Conservation (phyloP, 2,888 invertebrate species). For the Panzeria rudis region DNA sequence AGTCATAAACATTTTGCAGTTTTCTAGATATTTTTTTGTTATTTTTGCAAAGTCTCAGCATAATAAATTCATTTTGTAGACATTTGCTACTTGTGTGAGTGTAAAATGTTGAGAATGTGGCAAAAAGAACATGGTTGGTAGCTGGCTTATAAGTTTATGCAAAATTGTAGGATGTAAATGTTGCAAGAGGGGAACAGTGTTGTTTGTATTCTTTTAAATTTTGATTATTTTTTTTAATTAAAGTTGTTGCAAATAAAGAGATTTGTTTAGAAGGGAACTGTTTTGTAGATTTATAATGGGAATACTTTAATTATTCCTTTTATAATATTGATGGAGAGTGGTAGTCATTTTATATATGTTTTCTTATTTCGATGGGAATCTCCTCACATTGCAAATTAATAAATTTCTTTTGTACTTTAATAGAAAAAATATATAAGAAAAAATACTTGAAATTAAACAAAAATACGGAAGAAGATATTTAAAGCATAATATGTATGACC, state of each 20-base stretch:
- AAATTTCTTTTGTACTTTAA: constrained; percentile 71
- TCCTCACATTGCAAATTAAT: constrained; percentile 75
- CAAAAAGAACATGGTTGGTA: constrained; percentile 42
- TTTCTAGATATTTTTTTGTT: constrained; percentile 19
- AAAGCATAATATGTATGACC: too few relatives aligned
- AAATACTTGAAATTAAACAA: neutral
- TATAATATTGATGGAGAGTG: constrained; percentile 49
- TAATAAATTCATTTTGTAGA: constrained; percentile 70
- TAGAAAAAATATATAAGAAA: neutral
- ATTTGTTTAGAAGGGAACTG: constrained; percentile 23
- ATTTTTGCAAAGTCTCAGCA: constrained; percentile 74
- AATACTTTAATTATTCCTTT: constrained; percentile 56
- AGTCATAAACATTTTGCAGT: constrained; percentile 80
- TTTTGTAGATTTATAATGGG: neutral
- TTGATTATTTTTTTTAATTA: constrained; percentile 12
- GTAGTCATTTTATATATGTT: constrained; percentile 12
- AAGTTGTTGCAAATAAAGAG: constrained; percentile 26
- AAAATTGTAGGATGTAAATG: constrained; percentile 45
- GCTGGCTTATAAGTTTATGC: constrained; percentile 36
- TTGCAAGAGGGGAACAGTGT: neutral
- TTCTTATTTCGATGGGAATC: constrained; percentile 69
- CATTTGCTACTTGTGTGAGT: constrained; percentile 58
- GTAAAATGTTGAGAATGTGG: constrained; percentile 48
- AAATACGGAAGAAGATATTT: too few relatives aligned
- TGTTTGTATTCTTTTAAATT: constrained; percentile 19